phyloP scores from a whole-genome alignment of 2,888 invertebrate species.

The Ichneumoninae sp. region DNA sequence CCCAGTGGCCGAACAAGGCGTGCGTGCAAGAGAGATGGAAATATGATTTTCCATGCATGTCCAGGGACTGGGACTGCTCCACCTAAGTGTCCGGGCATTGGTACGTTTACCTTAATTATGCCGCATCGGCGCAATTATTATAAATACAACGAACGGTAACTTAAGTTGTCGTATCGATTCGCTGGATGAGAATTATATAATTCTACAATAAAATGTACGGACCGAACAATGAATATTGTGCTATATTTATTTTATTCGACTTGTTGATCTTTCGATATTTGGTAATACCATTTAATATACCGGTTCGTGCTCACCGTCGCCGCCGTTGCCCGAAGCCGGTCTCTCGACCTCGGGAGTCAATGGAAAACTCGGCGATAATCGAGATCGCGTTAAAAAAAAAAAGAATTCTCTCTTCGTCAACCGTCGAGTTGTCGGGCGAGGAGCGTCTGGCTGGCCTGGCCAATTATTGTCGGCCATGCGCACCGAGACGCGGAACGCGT shows the following conservation, averaged over 20 bases:
- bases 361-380: conserved; percentile 13
- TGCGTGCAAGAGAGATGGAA: too few relatives aligned
- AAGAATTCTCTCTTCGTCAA: background rate
- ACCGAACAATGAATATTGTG: background rate
- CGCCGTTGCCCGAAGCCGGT: background rate
- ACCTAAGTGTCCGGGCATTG: too few relatives aligned
- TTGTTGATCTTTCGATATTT: background rate
- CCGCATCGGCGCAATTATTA: too few relatives aligned
- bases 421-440: background rate
- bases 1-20: too few relatives aligned
- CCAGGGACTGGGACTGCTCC: too few relatives aligned
- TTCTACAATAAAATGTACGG: background rate
- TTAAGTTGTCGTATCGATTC: too few relatives aligned
- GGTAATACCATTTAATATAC: background rate
- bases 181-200: too few relatives aligned
- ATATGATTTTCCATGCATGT: too few relatives aligned
- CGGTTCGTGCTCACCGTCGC: background rate
- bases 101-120: too few relatives aligned
- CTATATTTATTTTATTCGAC: background rate
- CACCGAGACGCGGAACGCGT: conserved; percentile 4
- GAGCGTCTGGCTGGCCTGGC: background rate
- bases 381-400: background rate
- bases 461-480: background rate
- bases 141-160: too few relatives aligned
- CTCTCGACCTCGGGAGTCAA: conserved; percentile 5